A percentile compares a stretch with the other conserved stretches of the same genome.
phyloP scores from a whole-genome alignment of 2,797 vertebrate species.

The Dryobates pubescens region DNA sequence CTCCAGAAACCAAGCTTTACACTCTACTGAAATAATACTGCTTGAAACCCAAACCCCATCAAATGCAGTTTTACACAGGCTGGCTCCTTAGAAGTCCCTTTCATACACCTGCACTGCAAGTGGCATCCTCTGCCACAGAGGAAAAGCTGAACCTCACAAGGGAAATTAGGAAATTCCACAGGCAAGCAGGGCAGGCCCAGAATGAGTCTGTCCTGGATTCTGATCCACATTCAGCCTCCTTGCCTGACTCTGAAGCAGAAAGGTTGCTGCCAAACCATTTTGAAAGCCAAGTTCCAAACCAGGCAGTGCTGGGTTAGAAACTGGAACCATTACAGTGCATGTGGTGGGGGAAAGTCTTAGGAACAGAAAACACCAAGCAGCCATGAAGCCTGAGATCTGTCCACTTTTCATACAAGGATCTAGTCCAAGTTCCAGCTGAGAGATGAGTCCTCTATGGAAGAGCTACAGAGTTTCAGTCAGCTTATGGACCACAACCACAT shows the following conservation, averaged over 20 bases:
- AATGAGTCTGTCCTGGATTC: neutral
- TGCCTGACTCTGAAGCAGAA: neutral
- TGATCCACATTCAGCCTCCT: fast-evolving
- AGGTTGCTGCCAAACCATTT: neutral
- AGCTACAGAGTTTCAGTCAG: neutral
- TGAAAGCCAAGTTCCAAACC: neutral
- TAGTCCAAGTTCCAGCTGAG: neutral
- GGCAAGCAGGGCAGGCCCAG: neutral
- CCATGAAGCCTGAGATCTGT: neutral
- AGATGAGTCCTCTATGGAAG: neutral
- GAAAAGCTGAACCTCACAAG: neutral
- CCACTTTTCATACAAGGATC: neutral
- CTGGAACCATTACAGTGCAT: neutral
- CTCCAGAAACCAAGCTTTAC: neutral
- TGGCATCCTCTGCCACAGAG: neutral
- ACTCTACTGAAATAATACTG: neutral
- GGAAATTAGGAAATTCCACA: neutral
- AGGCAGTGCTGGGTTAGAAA: neutral
- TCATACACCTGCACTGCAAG: neutral
- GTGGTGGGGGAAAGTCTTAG: neutral
- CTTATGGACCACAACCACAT: neutral
- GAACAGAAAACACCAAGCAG: neutral
- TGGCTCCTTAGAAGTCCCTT: neutral
- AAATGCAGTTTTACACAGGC: neutral
- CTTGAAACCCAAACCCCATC: neutral